These are phyloP conservation scores for Desoria tigrina DNA, from an alignment of 2,888 invertebrate genomes.

Conservation along the genomic window DNA sequence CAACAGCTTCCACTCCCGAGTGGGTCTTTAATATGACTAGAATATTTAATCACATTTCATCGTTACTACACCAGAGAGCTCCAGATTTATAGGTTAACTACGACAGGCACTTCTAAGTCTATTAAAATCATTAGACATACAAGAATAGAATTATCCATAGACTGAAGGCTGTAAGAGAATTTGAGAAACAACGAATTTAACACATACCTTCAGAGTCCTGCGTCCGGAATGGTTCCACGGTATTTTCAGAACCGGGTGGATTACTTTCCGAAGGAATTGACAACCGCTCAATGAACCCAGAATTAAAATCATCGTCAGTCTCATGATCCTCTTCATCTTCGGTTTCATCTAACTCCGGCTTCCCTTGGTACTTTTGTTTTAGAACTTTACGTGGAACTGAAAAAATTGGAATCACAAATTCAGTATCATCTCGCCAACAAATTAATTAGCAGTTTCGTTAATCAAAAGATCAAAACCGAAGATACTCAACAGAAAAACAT, in stretches of 20 bases:
- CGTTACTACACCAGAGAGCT: too few species aligned
- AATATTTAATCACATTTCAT: too few species aligned
- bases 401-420: constrained; percentile 28
- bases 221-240: too few species aligned
- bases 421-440: neutral
- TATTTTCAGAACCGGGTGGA: constrained; percentile 34
- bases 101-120: too few species aligned
- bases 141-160: too few species aligned
- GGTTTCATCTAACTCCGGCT: constrained; percentile 75
- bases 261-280: constrained; percentile 53
- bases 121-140: too few species aligned
- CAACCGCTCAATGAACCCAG: constrained; percentile 55
- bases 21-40: neutral
- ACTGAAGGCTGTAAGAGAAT: too few species aligned
- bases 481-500: neutral
- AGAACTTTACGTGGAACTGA: constrained; percentile 80
- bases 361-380: constrained; percentile 78
- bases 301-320: constrained; percentile 59
- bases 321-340: constrained; percentile 62
- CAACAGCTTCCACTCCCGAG: constrained; percentile 26
- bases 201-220: too few species aligned
- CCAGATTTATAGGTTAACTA: too few species aligned
- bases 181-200: too few species aligned
- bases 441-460: neutral
- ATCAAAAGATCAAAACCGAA: neutral